Base-by-base conservation (phyloP, 2,888 invertebrate genomes). In the Hemicrepidius hirtus region DNA sequence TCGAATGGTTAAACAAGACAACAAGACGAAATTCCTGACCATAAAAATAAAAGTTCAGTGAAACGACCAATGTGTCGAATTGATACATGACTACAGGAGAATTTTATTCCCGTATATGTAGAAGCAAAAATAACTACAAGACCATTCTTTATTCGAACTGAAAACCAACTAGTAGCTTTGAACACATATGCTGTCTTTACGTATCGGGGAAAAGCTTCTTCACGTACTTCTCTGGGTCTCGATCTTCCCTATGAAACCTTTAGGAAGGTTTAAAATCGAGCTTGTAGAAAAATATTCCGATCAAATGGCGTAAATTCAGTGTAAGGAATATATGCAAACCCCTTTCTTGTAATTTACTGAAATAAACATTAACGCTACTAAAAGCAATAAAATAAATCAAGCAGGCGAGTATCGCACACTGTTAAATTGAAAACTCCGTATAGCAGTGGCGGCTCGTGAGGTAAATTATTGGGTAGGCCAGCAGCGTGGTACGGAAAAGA, bases 361-460 rank as follows among this genome's bases (percentile, higher is more conserved):
- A 88, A 88, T 88, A 88, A 88, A 88, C 88, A 88, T 88, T 87
- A 88, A 87, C 87, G 87, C 87, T 87, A 87, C 88, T 87, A 87
- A 87, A 87, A 86, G 88, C 87, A 88, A 88, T 88, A 88, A 88
- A 88, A 88, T 88, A 88, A 88, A 88, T 88, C 88, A 88, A 87
- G 85, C 83, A 80, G 84, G 81, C 83, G 82, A 83, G 83, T 82
- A 82, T 82, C 80, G 80, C 79, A 78, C 78, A 76, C 82, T 79
- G 82, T 80, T 82, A 81, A 79, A 78, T 81, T 80, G 79, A 79
- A 80, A 78, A 79, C 79, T 63, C 46, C 64, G 66, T 62, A 66
- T 59, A 55, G 62, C 37, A 44, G 57, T n/a, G n/a, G n/a, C n/a
- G n/a, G n/a, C n/a, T n/a, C n/a, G n/a, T n/a, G n/a, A n/a, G n/a